Conservation (phyloP, 2,113 vertebrate species). For the Climacteris rufus region DNA sequence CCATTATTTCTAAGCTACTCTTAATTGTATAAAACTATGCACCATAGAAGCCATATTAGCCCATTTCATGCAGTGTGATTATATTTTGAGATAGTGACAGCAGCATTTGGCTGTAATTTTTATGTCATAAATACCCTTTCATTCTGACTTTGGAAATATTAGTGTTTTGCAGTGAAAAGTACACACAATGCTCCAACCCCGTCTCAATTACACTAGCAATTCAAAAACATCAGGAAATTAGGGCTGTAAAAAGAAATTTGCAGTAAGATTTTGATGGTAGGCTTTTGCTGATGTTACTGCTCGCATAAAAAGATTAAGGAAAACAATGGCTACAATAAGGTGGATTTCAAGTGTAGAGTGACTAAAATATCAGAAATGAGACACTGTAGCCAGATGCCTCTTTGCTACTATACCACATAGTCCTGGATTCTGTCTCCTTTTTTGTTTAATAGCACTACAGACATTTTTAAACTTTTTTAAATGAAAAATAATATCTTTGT, state of each 20-base stretch:
- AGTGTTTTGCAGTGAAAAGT: background rate
- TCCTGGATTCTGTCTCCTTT: background rate
- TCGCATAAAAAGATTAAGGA: background rate
- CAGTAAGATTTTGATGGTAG: background rate
- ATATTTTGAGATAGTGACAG: slow-evolving; percentile 8
- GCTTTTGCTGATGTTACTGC: background rate
- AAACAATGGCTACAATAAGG: background rate
- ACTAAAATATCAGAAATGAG: background rate
- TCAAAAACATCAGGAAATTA: background rate
- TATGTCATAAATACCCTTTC: background rate
- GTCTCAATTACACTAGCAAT: background rate
- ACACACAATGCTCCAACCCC: background rate
- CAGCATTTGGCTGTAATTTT: slow-evolving; percentile 1
- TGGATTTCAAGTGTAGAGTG: background rate
- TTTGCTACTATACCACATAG: background rate
- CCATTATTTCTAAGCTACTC: slow-evolving; percentile 15
- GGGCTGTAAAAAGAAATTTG: background rate
- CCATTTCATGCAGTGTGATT: slow-evolving; percentile 3
- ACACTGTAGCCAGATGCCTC: background rate
- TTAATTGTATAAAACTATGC: slow-evolving; percentile 33
- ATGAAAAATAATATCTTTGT: background rate
- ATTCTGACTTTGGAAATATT: background rate
- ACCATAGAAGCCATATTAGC: slow-evolving; percentile 7
- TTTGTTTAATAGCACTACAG: background rate
- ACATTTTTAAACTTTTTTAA: background rate